Conservation (phyloP, 2,797 vertebrate species). For the Xenentodon cancila region DNA sequence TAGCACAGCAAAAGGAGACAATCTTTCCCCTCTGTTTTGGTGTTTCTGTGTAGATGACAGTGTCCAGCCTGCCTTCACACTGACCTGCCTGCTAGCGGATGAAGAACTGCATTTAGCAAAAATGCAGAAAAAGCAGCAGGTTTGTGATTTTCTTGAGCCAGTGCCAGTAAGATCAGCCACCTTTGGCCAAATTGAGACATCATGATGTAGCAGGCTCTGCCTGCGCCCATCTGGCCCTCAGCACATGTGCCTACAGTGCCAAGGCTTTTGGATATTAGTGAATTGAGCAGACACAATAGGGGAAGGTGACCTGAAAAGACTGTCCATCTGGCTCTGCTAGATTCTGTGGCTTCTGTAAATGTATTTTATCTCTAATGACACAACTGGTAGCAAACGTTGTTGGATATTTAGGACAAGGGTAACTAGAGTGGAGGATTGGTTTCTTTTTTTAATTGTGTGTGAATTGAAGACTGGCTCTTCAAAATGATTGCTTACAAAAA, state of each 20-base stretch:
- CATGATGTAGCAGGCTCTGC: slow-evolving; percentile 60
- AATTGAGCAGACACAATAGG: slow-evolving; percentile 50
- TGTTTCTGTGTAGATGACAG: slow-evolving; percentile 64
- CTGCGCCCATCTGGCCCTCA: slow-evolving; percentile 67
- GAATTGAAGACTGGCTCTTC: slow-evolving; percentile 84
- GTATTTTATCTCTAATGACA: slow-evolving; percentile 73
- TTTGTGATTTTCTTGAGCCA: slow-evolving; percentile 46
- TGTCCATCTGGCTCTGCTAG: slow-evolving; percentile 51
- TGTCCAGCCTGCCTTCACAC: slow-evolving; percentile 48
- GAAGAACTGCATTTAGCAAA: slow-evolving; percentile 43
- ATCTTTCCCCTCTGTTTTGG: slow-evolving; percentile 64
- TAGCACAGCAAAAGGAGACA: slow-evolving; percentile 71
- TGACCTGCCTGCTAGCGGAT: slow-evolving; percentile 45
- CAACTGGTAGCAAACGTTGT: slow-evolving; percentile 70
- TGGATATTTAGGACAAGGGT: slow-evolving; percentile 12
- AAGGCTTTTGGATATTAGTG: slow-evolving; percentile 65
- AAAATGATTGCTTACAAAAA: slow-evolving; percentile 48
- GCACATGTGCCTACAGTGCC: slow-evolving; percentile 66
- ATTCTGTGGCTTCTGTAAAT: slow-evolving; percentile 71
- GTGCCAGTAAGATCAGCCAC: slow-evolving; percentile 57
- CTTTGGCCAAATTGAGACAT: slow-evolving; percentile 58
- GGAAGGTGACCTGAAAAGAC: slow-evolving; percentile 51
- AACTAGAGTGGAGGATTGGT: slow-evolving; percentile 16
- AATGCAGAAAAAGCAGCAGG: slow-evolving; percentile 27
- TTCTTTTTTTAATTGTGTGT: slow-evolving; percentile 9